A percentile compares a stretch with the other conserved stretches of the same genome.
These are phyloP conservation scores for Caenorhabditis virilis DNA, from an alignment of 2,888 invertebrate species.

Conservation along the genomic window DNA sequence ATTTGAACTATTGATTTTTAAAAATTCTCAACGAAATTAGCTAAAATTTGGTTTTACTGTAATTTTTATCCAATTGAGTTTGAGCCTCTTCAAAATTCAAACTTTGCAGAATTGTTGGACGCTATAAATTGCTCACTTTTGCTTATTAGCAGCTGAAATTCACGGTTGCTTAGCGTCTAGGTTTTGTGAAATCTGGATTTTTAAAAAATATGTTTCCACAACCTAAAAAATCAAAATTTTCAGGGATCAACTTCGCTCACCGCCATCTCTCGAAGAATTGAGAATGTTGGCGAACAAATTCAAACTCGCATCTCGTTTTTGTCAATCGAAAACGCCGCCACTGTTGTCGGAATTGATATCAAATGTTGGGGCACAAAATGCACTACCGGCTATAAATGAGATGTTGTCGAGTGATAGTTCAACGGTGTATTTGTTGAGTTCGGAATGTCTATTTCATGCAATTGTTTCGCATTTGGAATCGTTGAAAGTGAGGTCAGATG, in stretches of 20 bases:
- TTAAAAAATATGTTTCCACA: background rate
- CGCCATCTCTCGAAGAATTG: slow-evolving; percentile 11
- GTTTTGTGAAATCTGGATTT: too few species aligned
- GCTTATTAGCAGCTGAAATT: too few species aligned
- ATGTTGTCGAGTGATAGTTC: slow-evolving; percentile 13
- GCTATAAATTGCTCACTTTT: too few species aligned
- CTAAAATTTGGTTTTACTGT: too few species aligned
- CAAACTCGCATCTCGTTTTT: slow-evolving; percentile 14
- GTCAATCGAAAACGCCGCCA: slow-evolving; percentile 13
- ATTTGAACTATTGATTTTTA: too few species aligned
- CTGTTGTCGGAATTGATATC: slow-evolving; percentile 11
- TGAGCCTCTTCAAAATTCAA: too few species aligned
- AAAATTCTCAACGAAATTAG: background rate
- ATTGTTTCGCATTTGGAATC: slow-evolving; percentile 20
- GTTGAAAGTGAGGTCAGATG: slow-evolving; percentile 7
- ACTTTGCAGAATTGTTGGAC: too few species aligned
- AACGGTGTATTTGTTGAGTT: slow-evolving; percentile 2
- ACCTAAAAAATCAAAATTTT: background rate
- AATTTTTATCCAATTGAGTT: too few species aligned
- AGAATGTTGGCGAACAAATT: slow-evolving; percentile 9
- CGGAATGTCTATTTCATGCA: slow-evolving; percentile 26
- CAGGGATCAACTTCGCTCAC: slow-evolving; percentile 7
- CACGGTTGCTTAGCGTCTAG: too few species aligned
- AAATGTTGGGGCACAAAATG: slow-evolving; percentile 18
- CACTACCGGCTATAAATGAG: slow-evolving; percentile 17